Percentiles rank a stretch among this genome's conserved stretches.
These are phyloP conservation scores for Sceloporus tristichus DNA, from an alignment of 2,113 vertebrate genomes.

Conservation along the genomic window DNA sequence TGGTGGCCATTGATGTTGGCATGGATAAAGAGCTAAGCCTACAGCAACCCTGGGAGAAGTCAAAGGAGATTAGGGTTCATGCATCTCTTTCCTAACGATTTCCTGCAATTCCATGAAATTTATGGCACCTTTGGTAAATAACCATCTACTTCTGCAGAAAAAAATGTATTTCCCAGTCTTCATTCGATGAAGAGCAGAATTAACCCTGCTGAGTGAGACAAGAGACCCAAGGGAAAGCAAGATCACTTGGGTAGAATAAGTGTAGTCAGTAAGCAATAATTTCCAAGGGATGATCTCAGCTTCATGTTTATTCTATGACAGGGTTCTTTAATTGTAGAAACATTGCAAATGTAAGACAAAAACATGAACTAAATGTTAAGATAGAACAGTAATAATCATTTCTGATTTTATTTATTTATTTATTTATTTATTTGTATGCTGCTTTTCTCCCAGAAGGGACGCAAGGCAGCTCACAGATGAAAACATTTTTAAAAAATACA, in stretches of 20 bases:
- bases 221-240: neutral
- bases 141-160: neutral
- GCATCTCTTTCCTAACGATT: conserved; percentile 12
- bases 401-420: too few species aligned
- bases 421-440: too few species aligned
- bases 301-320: neutral
- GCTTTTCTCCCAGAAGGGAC: too few species aligned
- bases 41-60: neutral
- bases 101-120: conserved; percentile 29
- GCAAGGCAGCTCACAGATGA: too few species aligned
- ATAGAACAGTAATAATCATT: neutral
- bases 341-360: neutral
- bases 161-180: neutral
- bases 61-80: conserved; percentile 1
- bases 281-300: neutral
- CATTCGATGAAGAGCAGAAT: rapidly evolving
- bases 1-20: conserved; percentile 14
- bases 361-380: neutral
- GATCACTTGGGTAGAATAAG: neutral
- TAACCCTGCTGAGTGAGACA: conserved; percentile 5
- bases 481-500: too few species aligned
- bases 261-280: neutral
- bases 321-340: neutral
- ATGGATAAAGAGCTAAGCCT: neutral
- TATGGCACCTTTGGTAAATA: conserved; percentile 17